Conservation (phyloP, 1,140 invertebrate genomes). For the Leucophenga varia region DNA sequence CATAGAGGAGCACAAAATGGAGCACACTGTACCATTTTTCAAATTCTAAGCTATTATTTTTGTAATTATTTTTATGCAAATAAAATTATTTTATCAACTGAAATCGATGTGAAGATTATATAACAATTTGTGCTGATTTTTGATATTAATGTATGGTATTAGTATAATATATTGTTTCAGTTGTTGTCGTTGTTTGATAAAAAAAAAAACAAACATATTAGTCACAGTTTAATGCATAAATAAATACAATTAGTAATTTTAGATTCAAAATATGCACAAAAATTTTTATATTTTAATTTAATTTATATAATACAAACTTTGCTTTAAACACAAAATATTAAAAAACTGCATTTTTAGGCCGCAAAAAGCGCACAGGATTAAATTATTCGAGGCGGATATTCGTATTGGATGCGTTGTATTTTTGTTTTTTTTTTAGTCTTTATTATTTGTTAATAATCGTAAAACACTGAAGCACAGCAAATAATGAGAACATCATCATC, state of each 20-base stretch:
- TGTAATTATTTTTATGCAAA: too few relatives aligned
- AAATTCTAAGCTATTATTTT: too few relatives aligned
- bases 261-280: too few relatives aligned
- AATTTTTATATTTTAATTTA: slow-evolving; percentile 1
- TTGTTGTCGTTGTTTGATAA: slow-evolving; percentile 26
- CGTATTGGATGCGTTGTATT: background rate
- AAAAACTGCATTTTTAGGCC: slow-evolving; percentile 34
- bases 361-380: too few relatives aligned
- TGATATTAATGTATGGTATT: too few relatives aligned
- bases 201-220: slow-evolving; percentile 17
- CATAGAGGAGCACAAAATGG: too few relatives aligned
- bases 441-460: slow-evolving; percentile 1
- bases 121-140: too few relatives aligned
- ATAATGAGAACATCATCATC: slow-evolving; percentile 3
- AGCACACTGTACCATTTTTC: too few relatives aligned
- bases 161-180: slow-evolving; percentile 5
- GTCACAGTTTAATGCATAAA: slow-evolving; percentile 2
- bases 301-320: slow-evolving; percentile 28
- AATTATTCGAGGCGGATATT: too few relatives aligned
- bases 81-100: too few relatives aligned
- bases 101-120: too few relatives aligned
- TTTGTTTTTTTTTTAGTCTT: slow-evolving; percentile 1
- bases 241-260: background rate
- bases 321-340: slow-evolving; percentile 41
- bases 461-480: slow-evolving; percentile 3